Percentiles rank a stretch among this genome's conserved stretches.
Conservation (phyloP, 2,888 invertebrate genomes). For the Pecten maximus region DNA sequence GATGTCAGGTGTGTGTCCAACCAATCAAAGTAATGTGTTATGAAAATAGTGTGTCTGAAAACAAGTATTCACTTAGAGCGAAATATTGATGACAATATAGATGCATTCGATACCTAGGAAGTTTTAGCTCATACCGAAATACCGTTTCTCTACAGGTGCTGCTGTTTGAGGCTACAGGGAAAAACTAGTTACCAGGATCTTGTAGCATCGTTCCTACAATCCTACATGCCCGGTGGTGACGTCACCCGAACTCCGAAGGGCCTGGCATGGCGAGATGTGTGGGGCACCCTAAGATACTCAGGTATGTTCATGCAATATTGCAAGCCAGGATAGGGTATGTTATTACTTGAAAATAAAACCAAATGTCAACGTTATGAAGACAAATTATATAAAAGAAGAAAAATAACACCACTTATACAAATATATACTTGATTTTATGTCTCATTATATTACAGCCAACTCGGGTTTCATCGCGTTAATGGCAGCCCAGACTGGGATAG, state of each 20-base stretch:
- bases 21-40: neutral
- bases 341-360: no score
- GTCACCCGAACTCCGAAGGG: slow-evolving; percentile 75
- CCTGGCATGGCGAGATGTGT: slow-evolving; percentile 73
- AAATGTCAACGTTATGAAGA: no score
- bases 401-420: no score
- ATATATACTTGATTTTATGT: no score
- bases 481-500: slow-evolving; percentile 45
- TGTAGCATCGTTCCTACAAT: slow-evolving; percentile 64
- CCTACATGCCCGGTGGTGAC: slow-evolving; percentile 73
- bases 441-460: slow-evolving; percentile 46
- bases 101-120: no score
- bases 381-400: no score
- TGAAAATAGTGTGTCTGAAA: no score
- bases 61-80: no score
- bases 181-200: slow-evolving; percentile 64
- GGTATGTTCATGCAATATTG: no score
- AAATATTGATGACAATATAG: neutral
- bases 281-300: slow-evolving; percentile 77
- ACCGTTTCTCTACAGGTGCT: slow-evolving; percentile 60
- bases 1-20: slow-evolving; percentile 45
- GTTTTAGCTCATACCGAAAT: neutral
- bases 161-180: slow-evolving; percentile 67
- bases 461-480: slow-evolving; percentile 49
- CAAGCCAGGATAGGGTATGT: no score